Evolutionary conservation across 2,888 invertebrate species (phyloP).

Genomic region (Rhamnusium bicolor): DNA sequence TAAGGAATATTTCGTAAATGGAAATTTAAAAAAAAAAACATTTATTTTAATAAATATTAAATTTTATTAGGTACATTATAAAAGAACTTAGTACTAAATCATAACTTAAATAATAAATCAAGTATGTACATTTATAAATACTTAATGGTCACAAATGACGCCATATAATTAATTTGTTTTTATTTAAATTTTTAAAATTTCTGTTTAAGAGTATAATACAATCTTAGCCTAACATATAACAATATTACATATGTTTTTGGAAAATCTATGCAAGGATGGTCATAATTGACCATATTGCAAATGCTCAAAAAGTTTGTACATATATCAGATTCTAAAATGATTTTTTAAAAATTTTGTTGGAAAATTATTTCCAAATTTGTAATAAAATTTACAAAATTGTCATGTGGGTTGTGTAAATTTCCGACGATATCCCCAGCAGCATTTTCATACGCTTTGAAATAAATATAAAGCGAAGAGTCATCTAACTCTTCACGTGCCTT

Average conservation of each 20-base stretch:
- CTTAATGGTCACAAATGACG: background rate
- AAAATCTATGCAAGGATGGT: background rate
- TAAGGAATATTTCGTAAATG: too few relatives aligned
- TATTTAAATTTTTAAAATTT: slow-evolving; percentile 1
- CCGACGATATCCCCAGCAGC: background rate
- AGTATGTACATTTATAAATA: too few relatives aligned
- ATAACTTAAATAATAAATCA: too few relatives aligned
- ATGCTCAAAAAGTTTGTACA: background rate
- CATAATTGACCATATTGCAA: background rate
- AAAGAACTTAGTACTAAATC: too few relatives aligned
- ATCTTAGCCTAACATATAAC: background rate
- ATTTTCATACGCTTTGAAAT: slow-evolving; percentile 9
- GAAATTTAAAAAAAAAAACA: too few relatives aligned
- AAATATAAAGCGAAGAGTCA: slow-evolving; percentile 6
- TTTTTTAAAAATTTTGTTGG: slow-evolving; percentile 8
- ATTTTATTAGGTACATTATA: too few relatives aligned
- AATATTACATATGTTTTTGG: background rate
- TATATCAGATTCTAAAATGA: background rate
- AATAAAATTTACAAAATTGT: background rate
- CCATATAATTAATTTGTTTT: slow-evolving; percentile 12
- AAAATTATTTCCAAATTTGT: background rate
- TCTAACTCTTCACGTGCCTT: slow-evolving; percentile 3
- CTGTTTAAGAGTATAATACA: slow-evolving; percentile 4
- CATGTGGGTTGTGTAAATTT: background rate
- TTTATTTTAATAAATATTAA: too few relatives aligned